Evolutionary conservation across 1,140 invertebrate genomes (phyloP).

Genomic region (Dendroctonus ponderosae): DNA sequence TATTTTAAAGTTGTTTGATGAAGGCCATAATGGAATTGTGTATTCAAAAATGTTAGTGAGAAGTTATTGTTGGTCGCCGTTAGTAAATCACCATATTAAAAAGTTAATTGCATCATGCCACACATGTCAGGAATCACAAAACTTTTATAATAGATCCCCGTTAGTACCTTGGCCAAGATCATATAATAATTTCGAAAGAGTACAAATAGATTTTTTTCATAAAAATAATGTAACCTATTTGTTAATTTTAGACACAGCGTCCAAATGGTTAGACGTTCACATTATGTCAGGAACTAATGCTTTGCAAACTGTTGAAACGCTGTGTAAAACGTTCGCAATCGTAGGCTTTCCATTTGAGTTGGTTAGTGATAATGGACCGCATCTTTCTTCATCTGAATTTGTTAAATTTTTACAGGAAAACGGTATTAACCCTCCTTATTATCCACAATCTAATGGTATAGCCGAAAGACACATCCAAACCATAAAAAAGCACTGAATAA

Average conservation of each 20-base stretch:
- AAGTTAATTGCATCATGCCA: no score
- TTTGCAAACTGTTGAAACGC: conserved; percentile 27
- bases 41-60: conserved; percentile 50
- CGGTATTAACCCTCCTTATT: conserved; percentile 25
- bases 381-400: conserved; percentile 23
- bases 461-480: conserved; percentile 25
- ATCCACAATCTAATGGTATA: conserved; percentile 26
- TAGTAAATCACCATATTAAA: no score
- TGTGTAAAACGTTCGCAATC: conserved; percentile 36
- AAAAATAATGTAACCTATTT: conserved; percentile 11
- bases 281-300: conserved; percentile 20
- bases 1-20: conserved; percentile 11
- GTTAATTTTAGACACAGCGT: conserved; percentile 28
- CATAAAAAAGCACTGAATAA: no score
- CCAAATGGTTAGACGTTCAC: conserved; percentile 40
- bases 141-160: no score
- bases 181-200: conserved; percentile 12
- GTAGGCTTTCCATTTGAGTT: conserved; percentile 25
- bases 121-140: no score
- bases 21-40: conserved; percentile 49
- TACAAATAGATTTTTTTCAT: conserved; percentile 33
- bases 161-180: conserved; percentile 22
- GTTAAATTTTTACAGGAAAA: conserved; percentile 22
- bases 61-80: conserved; percentile 52
- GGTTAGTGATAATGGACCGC: conserved; percentile 35